Evolutionary conservation across 2,113 vertebrate genomes (phyloP).

Genomic region (Apteryx mantelli): DNA sequence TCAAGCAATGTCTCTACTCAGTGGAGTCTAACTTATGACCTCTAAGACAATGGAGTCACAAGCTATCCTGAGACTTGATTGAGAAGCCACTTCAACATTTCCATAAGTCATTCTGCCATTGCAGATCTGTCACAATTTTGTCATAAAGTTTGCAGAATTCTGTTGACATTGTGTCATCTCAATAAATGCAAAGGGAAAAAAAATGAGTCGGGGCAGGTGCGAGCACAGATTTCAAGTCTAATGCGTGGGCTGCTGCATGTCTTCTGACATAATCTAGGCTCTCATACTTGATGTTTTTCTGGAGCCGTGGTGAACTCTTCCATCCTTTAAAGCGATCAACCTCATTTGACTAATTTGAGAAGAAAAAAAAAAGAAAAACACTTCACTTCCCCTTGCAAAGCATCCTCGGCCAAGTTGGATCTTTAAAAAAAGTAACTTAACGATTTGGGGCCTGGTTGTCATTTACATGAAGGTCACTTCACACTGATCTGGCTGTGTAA

Average conservation of each 20-base stretch:
- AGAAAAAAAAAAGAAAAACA: constrained; percentile 57
- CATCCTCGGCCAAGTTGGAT: constrained; percentile 44
- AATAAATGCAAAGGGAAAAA: constrained; percentile 77
- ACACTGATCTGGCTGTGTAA: constrained; percentile 73
- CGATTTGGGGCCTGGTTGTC: constrained; percentile 45
- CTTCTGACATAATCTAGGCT: constrained; percentile 78
- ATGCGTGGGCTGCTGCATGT: constrained; percentile 79
- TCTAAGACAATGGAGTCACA: constrained; percentile 77
- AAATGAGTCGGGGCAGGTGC: constrained; percentile 76
- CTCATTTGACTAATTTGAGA: constrained; percentile 74
- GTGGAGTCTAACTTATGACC: constrained; percentile 70
- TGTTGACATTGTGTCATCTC: constrained; percentile 79
- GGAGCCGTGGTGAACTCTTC: constrained; percentile 74
- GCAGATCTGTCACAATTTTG: constrained; percentile 79
- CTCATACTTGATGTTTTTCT: constrained; percentile 78
- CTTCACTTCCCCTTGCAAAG: constrained; percentile 60
- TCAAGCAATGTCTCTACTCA: constrained; percentile 66
- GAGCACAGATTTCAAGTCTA: constrained; percentile 79
- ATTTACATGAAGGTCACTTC: constrained; percentile 68
- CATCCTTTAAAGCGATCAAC: constrained; percentile 75
- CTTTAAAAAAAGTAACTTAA: constrained; percentile 61
- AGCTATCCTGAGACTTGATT: constrained; percentile 77
- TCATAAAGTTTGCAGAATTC: constrained; percentile 79
- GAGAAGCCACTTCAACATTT: constrained; percentile 77
- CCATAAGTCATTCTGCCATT: constrained; percentile 79